Conservation (phyloP, 2,113 vertebrate genomes). For the Calonectris borealis region DNA sequence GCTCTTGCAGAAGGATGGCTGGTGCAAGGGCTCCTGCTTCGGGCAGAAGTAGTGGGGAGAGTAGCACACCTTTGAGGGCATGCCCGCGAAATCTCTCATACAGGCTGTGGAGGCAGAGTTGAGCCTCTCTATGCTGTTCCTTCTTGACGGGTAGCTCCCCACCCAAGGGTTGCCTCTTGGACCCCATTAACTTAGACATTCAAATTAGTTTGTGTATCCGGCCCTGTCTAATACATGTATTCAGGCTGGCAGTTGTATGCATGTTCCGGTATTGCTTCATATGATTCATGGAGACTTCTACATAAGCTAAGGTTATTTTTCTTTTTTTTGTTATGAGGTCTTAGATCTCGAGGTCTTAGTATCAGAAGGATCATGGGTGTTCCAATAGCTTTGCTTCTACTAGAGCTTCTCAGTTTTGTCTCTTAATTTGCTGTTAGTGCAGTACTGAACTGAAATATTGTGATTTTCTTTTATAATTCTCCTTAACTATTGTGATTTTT, state of each 20-base stretch:
- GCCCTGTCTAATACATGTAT: not conserved
- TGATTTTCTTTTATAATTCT: not conserved
- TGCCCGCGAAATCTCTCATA: rapidly evolving
- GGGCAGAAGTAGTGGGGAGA: not conserved
- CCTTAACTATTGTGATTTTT: not conserved
- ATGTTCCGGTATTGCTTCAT: not conserved
- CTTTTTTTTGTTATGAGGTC: not conserved
- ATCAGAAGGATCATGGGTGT: rapidly evolving
- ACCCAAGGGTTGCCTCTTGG: not conserved
- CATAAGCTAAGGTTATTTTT: not conserved
- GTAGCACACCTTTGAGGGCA: too few species aligned
- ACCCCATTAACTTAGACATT: rapidly evolving
- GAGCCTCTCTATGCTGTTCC: not conserved
- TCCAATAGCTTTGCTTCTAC: not conserved
- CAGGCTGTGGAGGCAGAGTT: not conserved
- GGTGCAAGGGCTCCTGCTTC: not conserved
- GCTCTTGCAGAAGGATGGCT: not conserved
- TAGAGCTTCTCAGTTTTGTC: not conserved
- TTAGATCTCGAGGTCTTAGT: not conserved
- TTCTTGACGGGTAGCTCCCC: not conserved
- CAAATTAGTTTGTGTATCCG: not conserved
- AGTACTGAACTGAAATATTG: not conserved
- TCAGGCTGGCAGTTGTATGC: not conserved
- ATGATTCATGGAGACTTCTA: not conserved
- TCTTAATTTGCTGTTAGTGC: not conserved